Evolutionary conservation across 2,888 invertebrate genomes (phyloP).

Genomic region (Tortricodes alternella): DNA sequence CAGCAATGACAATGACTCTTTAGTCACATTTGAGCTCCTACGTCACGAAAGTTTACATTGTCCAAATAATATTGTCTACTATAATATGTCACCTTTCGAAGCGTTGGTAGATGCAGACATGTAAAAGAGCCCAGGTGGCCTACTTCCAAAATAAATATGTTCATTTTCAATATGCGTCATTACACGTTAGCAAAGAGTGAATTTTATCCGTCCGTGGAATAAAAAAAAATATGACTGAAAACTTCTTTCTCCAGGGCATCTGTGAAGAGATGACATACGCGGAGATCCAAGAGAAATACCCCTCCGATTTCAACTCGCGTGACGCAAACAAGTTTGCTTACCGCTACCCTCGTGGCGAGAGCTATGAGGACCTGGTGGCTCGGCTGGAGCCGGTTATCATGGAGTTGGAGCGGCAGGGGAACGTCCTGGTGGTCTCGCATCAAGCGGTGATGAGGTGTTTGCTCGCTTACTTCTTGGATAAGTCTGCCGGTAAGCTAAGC

Average conservation of each 20-base stretch:
- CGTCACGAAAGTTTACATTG: too few species aligned
- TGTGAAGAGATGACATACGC: constrained; percentile 99
- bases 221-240: too few species aligned
- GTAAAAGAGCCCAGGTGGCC: too few species aligned
- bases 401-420: constrained; percentile 98
- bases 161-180: too few species aligned
- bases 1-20: not conserved
- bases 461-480: constrained; percentile 98
- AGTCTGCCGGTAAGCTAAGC: constrained; percentile 90
- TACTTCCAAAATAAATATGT: too few species aligned
- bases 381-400: constrained; percentile 99
- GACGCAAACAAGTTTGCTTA: constrained; percentile 99
- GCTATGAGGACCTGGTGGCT: constrained; percentile 99
- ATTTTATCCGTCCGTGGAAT: too few species aligned
- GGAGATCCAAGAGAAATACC: constrained; percentile 96
- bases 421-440: constrained; percentile 97
- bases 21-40: too few species aligned
- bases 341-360: constrained; percentile 94
- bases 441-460: constrained; percentile 98
- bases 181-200: too few species aligned
- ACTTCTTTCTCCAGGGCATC: constrained; percentile 88
- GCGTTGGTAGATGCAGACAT: too few species aligned
- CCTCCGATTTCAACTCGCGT: constrained; percentile 96
- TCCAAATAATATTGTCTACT: too few species aligned
- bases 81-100: too few species aligned